Base-by-base conservation (phyloP, 2,888 invertebrate species). In the Nomada ruficornis region DNA sequence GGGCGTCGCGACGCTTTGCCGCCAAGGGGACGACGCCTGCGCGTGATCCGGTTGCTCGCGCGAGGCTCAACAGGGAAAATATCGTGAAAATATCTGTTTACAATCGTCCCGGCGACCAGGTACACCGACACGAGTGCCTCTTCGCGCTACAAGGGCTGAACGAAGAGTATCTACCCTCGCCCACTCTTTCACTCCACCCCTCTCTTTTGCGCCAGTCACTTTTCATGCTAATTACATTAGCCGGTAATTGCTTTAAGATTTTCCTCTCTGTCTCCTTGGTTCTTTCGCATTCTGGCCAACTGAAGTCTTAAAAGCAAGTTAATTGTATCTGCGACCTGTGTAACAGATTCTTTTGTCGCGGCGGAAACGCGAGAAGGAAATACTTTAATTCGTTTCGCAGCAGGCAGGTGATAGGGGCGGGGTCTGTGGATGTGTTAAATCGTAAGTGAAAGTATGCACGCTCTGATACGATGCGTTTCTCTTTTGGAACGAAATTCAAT, bases 1-100 rank as follows among this genome's bases (percentile, higher is more conserved):
- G 81, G 78, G 82, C 84, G 83, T 76, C 78, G 82, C 75, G 77
- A 73, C 82, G 84, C 87, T 91, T 91, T 90, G 88, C 93, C 92
- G 92, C 92, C 93, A 91, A 90, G 67, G 36, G 60, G n/a, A 62
- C 69, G 74, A 70, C 86, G 84, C 80, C 23, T 86, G 88, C 88
- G 87, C 73, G 13, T 18, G 1, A 4, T 3, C 23, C 67, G 15
- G 13, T 11, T 36, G 18, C 20, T 20, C 20, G 44, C n/a, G 20
- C 18, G 23, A 36, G 15, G 0, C 29, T 4, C 55, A 13, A 42
- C 15, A 42, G 47, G 52, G 59, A 60, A 70, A 72, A 54, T 74
- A 73, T 67, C 65, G 52, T 23, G 60, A 68, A 70, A 72, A 80
- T 81, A 80, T 73, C 82, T 87, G 82, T 87, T 87, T 85, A 87